Percentiles rank a stretch among this genome's conserved stretches.
These are phyloP conservation scores for Dromaius novaehollandiae DNA, from an alignment of 2,113 vertebrate genomes.

Conservation along the genomic window DNA sequence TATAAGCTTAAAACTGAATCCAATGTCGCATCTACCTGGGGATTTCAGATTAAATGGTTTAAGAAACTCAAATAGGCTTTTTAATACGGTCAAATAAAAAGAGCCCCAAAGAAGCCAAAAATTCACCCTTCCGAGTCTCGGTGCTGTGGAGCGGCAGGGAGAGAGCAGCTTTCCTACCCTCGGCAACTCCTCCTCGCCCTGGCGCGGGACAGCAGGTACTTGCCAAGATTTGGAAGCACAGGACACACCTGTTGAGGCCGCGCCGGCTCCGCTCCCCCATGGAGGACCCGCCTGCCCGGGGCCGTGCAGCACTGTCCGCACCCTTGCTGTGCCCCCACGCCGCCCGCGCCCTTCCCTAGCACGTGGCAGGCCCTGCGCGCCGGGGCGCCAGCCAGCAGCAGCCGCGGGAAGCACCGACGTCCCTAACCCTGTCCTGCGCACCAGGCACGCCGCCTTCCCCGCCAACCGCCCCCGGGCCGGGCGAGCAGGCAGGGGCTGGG, in stretches of 20 bases:
- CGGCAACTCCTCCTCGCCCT: conserved; percentile 16
- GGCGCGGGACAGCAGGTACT: not conserved
- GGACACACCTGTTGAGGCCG: conserved; percentile 32
- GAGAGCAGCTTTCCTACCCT: not conserved
- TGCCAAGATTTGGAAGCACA: not conserved
- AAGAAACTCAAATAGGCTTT: conserved; percentile 74
- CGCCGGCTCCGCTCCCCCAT: too few relatives aligned
- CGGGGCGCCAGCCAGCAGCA: too few relatives aligned
- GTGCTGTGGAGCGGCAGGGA: not conserved
- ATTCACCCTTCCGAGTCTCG: conserved; percentile 44
- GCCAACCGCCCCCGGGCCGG: too few relatives aligned
- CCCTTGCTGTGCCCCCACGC: too few relatives aligned
- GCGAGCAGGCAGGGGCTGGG: too few relatives aligned
- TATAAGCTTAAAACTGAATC: conserved; percentile 70
- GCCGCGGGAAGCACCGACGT: too few relatives aligned
- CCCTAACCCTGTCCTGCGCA: too few relatives aligned
- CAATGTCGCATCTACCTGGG: conserved; percentile 66
- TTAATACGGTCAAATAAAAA: conserved; percentile 69
- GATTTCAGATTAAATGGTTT: conserved; percentile 76
- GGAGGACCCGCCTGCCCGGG: too few relatives aligned
- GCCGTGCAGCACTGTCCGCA: too few relatives aligned
- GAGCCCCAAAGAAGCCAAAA: conserved; percentile 63
- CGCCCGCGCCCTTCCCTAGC: too few relatives aligned
- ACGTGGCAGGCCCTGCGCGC: too few relatives aligned
- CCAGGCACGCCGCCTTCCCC: too few relatives aligned